Evolutionary conservation across 2,888 invertebrate genomes (phyloP), one percentile per base, ranked within the genome.

Genomic region (Lithosia quadra): DNA sequence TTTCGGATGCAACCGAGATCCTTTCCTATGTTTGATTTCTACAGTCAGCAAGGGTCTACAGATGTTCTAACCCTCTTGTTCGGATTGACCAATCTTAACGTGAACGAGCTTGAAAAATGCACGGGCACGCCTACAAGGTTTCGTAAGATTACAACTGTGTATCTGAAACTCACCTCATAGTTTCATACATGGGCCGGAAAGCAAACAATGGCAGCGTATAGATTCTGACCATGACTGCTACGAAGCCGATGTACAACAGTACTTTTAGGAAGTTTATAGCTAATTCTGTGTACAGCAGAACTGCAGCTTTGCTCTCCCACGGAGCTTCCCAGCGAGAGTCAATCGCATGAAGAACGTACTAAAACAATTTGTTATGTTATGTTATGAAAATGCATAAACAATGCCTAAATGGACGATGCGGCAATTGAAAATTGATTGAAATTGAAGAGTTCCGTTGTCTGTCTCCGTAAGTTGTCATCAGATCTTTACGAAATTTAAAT

Each of bases 221-320:
- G 72, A 99, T 98, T 88, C 98, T 97, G 53, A 99, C 98, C 99
- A 99, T 99, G 71, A 99, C 98, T 18, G 97, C 96, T 74, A 99
- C 98, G 90, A 99, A 99, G 53, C 98, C 96, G 65, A 99, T 96
- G 89, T 99, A 99, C 58, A 99, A 95, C 57, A 99, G 97, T 43
- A 97, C 97, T 93, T 97, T 97, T 63, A 97, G 96, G 67, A 97
- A 95, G 74, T 99, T 99, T 94, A 99, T 98, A 53, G 99, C 96
- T 68, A 99, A 95, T 92, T 99, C 99, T 0, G 99, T 98, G 89
- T 99, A 99, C 2, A 99, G 95, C 55, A 99, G 94, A 86, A 99
- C 99, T 0, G 99, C 99, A 13, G 99, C 99, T 92, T 99, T 99
- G 90, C 98, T 99, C 90, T 99, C 99, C 99, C 99, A 99, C 0